Conservation (phyloP, 2,888 invertebrate species). For the Sturmia bella region DNA sequence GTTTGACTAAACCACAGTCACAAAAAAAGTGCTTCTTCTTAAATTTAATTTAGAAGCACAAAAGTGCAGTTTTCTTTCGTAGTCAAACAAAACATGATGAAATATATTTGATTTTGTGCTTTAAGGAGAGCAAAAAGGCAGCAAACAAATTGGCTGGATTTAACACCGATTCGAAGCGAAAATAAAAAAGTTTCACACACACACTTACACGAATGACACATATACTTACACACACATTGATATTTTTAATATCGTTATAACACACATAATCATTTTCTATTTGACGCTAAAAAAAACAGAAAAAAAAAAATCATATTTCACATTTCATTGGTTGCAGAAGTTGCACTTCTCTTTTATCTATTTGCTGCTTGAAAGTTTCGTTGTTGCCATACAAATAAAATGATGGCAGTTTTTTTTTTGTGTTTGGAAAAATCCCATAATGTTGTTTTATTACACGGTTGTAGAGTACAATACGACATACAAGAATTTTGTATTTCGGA, state of each 20-base stretch:
- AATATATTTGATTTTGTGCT: not conserved
- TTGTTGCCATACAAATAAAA: conserved; percentile 41
- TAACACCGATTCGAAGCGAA: not conserved
- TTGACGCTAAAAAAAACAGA: conserved; percentile 21
- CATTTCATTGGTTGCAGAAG: conserved; percentile 58
- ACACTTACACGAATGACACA: not conserved
- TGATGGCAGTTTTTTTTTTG: conserved; percentile 20
- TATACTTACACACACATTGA: not conserved
- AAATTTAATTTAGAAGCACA: no score
- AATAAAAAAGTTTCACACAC: not conserved
- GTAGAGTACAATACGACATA: conserved; percentile 7
- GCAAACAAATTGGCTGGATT: conserved; percentile 27
- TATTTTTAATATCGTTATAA: conserved; percentile 40
- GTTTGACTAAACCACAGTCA: no score
- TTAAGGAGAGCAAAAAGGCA: not conserved
- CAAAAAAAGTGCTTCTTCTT: no score
- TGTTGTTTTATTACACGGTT: conserved; percentile 50
- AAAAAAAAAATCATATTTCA: conserved; percentile 46
- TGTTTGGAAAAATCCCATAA: conserved; percentile 24
- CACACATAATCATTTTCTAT: conserved; percentile 40
- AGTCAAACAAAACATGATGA: not conserved
- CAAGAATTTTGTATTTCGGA: conserved; percentile 15
- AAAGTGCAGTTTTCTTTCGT: not conserved
- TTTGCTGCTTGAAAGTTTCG: conserved; percentile 28
- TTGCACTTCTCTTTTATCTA: conserved; percentile 12